Evolutionary conservation across 2,888 invertebrate genomes (phyloP).

Genomic region (Lasioglossum figueresi): DNA sequence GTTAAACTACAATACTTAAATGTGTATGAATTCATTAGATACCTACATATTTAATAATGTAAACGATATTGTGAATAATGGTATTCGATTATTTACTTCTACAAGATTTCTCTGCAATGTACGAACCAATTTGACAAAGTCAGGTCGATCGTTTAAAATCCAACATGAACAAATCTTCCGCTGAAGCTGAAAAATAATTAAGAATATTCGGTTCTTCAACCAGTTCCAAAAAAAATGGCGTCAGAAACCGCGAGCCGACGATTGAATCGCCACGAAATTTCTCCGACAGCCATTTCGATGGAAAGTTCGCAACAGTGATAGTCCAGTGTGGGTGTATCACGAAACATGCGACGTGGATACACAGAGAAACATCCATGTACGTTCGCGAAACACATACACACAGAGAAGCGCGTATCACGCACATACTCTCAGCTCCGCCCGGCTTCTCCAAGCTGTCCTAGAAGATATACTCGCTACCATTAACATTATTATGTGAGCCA

Average conservation of each 20-base stretch:
- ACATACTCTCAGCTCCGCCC: conserved; percentile 9
- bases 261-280: not conserved
- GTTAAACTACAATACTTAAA: too few species aligned
- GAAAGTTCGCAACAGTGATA: not conserved
- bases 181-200: not conserved
- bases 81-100: not conserved
- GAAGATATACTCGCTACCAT: conserved; percentile 77
- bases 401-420: not conserved
- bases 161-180: not conserved
- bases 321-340: conserved; percentile 1
- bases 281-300: conserved; percentile 9
- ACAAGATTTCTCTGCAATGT: not conserved
- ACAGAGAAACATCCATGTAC: not conserved
- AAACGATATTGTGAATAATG: too few species aligned
- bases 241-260: not conserved
- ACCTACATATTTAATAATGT: too few species aligned
- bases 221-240: not conserved
- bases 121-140: too few species aligned
- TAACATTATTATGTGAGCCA: conserved; percentile 78
- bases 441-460: conserved; percentile 55
- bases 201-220: not conserved
- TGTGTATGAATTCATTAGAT: too few species aligned
- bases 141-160: too few species aligned
- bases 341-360: not conserved
- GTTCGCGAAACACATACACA: not conserved